Conservation (phyloP, 2,113 vertebrate genomes). For the Vidua macroura region DNA sequence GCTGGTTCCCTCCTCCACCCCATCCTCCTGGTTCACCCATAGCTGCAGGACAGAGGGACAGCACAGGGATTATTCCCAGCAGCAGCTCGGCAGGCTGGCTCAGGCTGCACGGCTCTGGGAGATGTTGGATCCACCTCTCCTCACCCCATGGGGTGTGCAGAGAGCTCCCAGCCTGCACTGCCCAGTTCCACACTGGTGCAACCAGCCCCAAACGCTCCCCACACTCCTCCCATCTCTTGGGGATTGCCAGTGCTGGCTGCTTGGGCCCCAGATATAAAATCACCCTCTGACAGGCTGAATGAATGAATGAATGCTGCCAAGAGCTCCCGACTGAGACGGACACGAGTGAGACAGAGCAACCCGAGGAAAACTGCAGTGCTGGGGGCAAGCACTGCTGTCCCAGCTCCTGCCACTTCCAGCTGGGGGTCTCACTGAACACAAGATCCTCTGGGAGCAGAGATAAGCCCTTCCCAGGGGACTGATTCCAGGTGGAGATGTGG, state of each 20-base stretch:
- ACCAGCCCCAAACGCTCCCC: background rate
- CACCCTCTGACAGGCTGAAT: background rate
- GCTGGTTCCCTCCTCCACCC: conserved; percentile 90
- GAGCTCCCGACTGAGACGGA: background rate
- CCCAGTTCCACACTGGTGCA: accelerated
- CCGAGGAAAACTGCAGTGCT: background rate
- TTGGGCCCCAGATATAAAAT: background rate
- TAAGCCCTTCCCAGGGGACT: background rate
- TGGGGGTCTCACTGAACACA: background rate
- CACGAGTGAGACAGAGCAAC: accelerated
- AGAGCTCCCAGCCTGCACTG: background rate
- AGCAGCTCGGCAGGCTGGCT: background rate
- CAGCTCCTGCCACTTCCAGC: background rate
- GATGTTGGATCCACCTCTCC: background rate
- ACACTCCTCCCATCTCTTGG: background rate
- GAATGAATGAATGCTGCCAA: background rate
- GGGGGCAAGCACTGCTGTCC: background rate
- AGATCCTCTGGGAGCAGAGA: background rate
- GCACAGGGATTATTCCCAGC: background rate
- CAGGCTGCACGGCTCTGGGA: background rate
- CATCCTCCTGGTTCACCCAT: conserved; percentile 99
- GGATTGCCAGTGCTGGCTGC: background rate
- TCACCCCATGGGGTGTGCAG: accelerated
- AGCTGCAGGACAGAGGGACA: conserved; percentile 75
- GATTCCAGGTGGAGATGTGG: background rate